A percentile compares a stretch with the other conserved stretches of the same genome.
These are phyloP conservation scores for Gopherus evgoodei DNA, from an alignment of 2,113 vertebrate genomes.

Conservation along the genomic window DNA sequence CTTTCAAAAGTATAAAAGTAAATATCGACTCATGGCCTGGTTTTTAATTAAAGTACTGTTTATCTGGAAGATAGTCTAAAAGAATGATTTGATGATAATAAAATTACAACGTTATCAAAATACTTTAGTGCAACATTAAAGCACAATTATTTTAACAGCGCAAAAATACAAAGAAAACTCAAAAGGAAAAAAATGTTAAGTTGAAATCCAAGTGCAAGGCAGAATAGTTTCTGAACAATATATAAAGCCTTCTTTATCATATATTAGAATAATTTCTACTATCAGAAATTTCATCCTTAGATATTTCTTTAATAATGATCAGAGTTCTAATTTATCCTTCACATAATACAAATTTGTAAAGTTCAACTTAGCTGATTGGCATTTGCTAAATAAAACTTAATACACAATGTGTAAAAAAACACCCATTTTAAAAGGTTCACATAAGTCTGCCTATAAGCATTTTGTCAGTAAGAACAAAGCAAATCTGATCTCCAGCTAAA, in stretches of 20 bases:
- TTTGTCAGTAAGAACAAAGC: conserved; percentile 20
- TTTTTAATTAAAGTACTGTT: not conserved
- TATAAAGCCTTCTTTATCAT: not conserved
- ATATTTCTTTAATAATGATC: conserved; percentile 32
- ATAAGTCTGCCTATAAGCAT: not conserved
- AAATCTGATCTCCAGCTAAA: conserved; percentile 19
- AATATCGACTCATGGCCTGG: not conserved
- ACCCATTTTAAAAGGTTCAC: conserved; percentile 31
- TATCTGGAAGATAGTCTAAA: not conserved
- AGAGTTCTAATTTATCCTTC: not conserved
- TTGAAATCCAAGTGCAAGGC: not conserved
- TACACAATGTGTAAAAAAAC: not conserved
- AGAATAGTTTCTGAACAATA: not conserved
- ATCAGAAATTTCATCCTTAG: conserved; percentile 17
- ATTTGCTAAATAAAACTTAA: conserved; percentile 25
- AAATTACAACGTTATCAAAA: conserved; percentile 29
- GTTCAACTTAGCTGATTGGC: conserved; percentile 1
- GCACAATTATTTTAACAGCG: not conserved
- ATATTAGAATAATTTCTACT: not conserved
- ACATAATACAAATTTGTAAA: conserved; percentile 32
- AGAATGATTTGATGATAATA: not conserved
- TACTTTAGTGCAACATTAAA: not conserved
- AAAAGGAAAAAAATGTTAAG: not conserved
- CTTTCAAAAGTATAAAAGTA: not conserved
- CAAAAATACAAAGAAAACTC: not conserved